Evolutionary conservation across 2,113 vertebrate genomes (phyloP), one percentile per base, ranked within the genome.

Genomic region (Sterrhoptilus dennistouni): DNA sequence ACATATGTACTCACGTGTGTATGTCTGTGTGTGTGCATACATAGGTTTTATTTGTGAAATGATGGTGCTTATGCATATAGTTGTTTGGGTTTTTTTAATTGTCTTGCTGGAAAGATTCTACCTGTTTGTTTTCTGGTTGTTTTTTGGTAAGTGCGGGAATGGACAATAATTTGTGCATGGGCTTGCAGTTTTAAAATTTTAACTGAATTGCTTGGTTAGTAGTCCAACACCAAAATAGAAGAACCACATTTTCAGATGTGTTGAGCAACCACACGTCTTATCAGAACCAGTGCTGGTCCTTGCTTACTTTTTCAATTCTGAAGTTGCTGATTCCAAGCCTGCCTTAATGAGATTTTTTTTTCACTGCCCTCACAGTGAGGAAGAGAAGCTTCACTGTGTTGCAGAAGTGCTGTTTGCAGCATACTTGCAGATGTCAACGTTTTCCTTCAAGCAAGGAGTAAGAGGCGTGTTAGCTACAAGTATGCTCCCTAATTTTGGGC

Each of bases 271-370:
- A 11, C 38, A 2, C 2, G 4, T 75, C 79, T 90, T 36, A 29
- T 72, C 33, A 35, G 49, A 56, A 27, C 16, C 54, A 33, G 11
- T 63, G 63, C 54, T 63, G 33, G 70, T 63, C 47, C 24, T 76
- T 66, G 70, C 29, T 75, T 80, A 18, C 70, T 83, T 25, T 61
- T 87, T 44, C 49, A 8, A 11, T 79, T 69, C 28, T 47, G 72
- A 68, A 92, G 52, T 52, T 90, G 80, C 60, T 90, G 85, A 90
- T 93, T 52, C 72, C 68, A 88, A 45, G n/a, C 47, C 42, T 93
- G 33, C 52, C 36, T 78, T 80, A 70, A 78, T 68, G 54, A 53
- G 49, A 47, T 17, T 52, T 61, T 87, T 87, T 70, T 90, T 95
- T 71, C 38, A 17, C 22, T 87, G 53, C 42, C 6, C 11, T 89